Percentiles rank a stretch among this genome's conserved stretches.
Conservation (phyloP, 2,888 invertebrate species). For the Sinhomidia bicolor region DNA sequence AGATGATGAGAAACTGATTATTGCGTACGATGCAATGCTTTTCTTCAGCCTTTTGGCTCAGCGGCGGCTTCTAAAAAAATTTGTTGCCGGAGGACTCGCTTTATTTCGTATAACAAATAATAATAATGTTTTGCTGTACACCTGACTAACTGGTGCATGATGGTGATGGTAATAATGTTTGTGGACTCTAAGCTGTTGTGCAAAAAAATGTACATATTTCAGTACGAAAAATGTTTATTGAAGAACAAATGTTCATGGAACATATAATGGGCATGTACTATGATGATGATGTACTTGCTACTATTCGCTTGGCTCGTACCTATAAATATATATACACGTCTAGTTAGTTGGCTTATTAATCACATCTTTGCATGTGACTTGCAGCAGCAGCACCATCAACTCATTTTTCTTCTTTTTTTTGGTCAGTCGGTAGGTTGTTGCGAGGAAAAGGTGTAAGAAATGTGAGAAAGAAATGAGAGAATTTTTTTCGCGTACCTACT, state of each 20-base stretch:
- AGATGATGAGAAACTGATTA: conserved; percentile 68
- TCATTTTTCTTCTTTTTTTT: not conserved
- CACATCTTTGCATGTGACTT: not conserved
- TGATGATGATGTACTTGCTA: not conserved
- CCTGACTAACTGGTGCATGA: not conserved
- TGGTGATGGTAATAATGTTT: too few species aligned
- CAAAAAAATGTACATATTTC: conserved; percentile 30
- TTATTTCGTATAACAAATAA: conserved; percentile 32
- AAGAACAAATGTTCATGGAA: too few species aligned
- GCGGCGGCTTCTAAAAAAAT: conserved; percentile 49
- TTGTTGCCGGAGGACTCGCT: conserved; percentile 57
- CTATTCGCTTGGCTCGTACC: not conserved
- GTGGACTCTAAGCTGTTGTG: too few species aligned
- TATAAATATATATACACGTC: too few species aligned
- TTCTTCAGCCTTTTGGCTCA: conserved; percentile 16
- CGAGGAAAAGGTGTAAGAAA: not conserved
- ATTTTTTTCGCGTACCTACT: too few species aligned
- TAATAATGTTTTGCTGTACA: conserved; percentile 12
- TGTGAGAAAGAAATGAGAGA: conserved; percentile 6
- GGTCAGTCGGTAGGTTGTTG: not conserved
- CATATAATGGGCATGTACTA: not conserved
- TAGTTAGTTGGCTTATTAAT: not conserved
- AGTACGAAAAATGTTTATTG: not conserved
- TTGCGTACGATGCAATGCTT: conserved; percentile 52
- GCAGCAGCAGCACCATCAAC: not conserved